phyloP scores from a whole-genome alignment of 2,888 invertebrate species.

The Drosophila suboccidentalis region DNA sequence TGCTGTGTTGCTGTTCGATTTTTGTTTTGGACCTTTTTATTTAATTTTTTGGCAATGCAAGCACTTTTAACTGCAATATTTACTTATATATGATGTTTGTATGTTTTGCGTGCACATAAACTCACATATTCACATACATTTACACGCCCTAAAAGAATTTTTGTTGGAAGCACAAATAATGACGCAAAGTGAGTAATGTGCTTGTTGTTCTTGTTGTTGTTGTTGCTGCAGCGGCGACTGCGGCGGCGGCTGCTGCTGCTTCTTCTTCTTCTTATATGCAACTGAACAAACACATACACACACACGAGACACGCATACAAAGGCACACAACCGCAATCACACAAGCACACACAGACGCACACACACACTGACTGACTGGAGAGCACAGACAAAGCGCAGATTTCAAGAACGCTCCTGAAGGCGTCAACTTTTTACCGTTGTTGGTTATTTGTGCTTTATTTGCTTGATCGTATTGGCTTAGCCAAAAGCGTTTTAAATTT shows the following conservation, averaged over 20 bases:
- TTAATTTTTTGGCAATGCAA: conserved; percentile 64
- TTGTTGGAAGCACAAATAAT: conserved; percentile 54
- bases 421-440: conserved; percentile 50
- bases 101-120: conserved; percentile 20
- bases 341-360: conserved; percentile 38
- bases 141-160: conserved; percentile 70
- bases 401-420: conserved; percentile 68
- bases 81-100: conserved; percentile 21
- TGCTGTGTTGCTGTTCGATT: conserved; percentile 47
- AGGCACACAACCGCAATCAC: conserved; percentile 49
- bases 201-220: conserved; percentile 42
- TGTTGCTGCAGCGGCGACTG: conserved; percentile 10
- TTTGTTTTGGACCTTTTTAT: conserved; percentile 26
- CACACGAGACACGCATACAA: conserved; percentile 40
- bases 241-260: conserved; percentile 9
- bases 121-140: conserved; percentile 14
- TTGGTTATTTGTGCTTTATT: conserved; percentile 11
- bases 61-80: conserved; percentile 59
- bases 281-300: conserved; percentile 64
- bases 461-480: background rate
- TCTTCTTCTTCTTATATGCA: conserved; percentile 47
- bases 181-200: conserved; percentile 64
- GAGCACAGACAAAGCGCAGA: conserved; percentile 72
- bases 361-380: conserved; percentile 20
- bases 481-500: conserved; percentile 13